Base-by-base conservation (phyloP, 1,140 invertebrate species). In the Lepidurus couesii region DNA sequence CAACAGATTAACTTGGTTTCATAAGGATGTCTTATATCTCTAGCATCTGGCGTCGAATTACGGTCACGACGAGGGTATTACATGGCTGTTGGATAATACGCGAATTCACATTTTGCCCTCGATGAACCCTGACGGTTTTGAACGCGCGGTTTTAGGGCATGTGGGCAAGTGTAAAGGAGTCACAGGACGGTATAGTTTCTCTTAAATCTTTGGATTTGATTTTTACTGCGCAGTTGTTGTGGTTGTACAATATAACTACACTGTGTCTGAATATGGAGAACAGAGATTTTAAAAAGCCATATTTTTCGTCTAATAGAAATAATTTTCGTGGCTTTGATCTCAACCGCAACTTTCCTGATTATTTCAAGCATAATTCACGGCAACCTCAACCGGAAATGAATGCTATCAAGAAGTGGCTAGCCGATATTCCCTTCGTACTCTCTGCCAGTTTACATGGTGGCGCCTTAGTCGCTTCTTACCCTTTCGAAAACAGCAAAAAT, bases 301-400 rank as follows among this genome's bases (percentile, higher is more conserved):
- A 53, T 43, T 75, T 77, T 73, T 77, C 74, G n/a, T 74, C 76
- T 80, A 42, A 83, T 11, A 78, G 93, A 81, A 93, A 94, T 83
- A 97, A 97, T 84, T 90, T 94, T 0, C 89, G 91, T 73, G 93
- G 94, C 1, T 95, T 92, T 83, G 94, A 97, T 84, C 85, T 97
- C 78, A 97, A 97, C 86, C 89, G 94, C 76, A 96, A 97, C 85
- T 97, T 96, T 86, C 94, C 95, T 0, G 95, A 97, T 85, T 95
- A 93, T 84, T 96, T 96, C 86, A 95, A 94, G 83, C 89, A 77
- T 13, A 95, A 95, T 85, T 93, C 92, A 80, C 93, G 93, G 82
- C 88, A 91, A 42, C 89, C 91, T 4, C 94, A 95, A 84, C 94
- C 95, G 5, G 97, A 99, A 87, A 97, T 96, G 0, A 91, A 94